Conservation (phyloP, 30 jellyfish, hydroid and myxozoan species). For the Cassiopea andromeda region DNA sequence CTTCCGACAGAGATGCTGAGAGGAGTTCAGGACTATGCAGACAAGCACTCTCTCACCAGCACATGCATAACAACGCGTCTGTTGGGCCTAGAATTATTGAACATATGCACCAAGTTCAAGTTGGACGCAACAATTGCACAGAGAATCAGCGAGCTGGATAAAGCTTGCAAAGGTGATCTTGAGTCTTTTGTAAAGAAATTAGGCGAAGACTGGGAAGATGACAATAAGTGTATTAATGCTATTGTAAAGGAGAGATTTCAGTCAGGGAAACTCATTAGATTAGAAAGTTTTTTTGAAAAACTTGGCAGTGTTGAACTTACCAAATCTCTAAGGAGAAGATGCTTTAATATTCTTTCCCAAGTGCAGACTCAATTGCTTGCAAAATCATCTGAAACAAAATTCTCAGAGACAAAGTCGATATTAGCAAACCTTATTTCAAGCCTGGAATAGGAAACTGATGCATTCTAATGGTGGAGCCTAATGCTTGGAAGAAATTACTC, state of each 20-base stretch:
- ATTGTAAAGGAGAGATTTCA: constrained; percentile 66
- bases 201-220: constrained; percentile 89
- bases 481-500: too few species aligned
- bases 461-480: not conserved
- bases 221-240: constrained; percentile 19
- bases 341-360: constrained; percentile 57
- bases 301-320: constrained; percentile 31
- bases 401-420: constrained; percentile 50
- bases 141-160: constrained; percentile 79
- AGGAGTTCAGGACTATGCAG: constrained; percentile 69
- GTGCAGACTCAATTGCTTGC: constrained; percentile 71
- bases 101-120: constrained; percentile 30
- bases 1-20: constrained; percentile 69
- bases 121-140: constrained; percentile 69
- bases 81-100: constrained; percentile 86
- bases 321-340: constrained; percentile 40
- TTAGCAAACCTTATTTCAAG: not conserved
- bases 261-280: constrained; percentile 39
- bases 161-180: constrained; percentile 70
- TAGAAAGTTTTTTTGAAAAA: not conserved
- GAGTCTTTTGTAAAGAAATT: constrained; percentile 27
- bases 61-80: constrained; percentile 70
- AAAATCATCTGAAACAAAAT: constrained; percentile 75
- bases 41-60: constrained; percentile 82
- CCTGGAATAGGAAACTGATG: not conserved